Conservation (phyloP, 1,140 invertebrate genomes). For the Pseudomyrmex pallidus region DNA sequence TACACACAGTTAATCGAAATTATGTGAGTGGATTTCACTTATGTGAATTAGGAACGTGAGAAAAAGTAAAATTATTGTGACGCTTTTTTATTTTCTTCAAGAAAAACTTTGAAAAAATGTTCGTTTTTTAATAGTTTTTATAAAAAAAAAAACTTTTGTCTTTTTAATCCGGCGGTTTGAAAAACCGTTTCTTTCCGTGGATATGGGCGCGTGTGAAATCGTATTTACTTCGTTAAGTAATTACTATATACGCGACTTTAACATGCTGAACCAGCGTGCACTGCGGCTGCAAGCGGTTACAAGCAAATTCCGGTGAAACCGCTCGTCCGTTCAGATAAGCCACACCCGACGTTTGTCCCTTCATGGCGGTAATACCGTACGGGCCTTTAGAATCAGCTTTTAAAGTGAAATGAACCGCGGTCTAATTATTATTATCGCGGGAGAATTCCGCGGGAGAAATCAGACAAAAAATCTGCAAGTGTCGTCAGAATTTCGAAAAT, state of each 20-base stretch:
- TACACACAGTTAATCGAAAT: no score
- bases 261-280: conserved; percentile 50
- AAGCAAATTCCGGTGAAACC: conserved; percentile 59
- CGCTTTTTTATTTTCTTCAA: no score
- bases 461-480: conserved; percentile 25
- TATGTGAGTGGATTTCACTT: no score
- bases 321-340: conserved; percentile 60
- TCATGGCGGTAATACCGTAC: conserved; percentile 47
- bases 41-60: no score
- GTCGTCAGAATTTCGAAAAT: conserved; percentile 36
- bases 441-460: conserved; percentile 26
- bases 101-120: no score
- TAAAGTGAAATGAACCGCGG: conserved; percentile 53
- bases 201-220: neutral
- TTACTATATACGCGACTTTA: conserved; percentile 47
- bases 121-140: no score
- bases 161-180: neutral
- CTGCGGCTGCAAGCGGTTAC: conserved; percentile 50
- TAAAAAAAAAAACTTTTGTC: neutral
- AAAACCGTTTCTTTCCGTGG: conserved; percentile 17
- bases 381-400: conserved; percentile 49
- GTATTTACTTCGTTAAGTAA: conserved; percentile 55
- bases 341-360: conserved; percentile 56
- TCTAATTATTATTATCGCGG: conserved; percentile 31
- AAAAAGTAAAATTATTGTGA: no score